A percentile compares a stretch with the other conserved stretches of the same genome.
Evolutionary conservation across 2,888 invertebrate genomes (phyloP).

Genomic region (Andrena trimmerana): DNA sequence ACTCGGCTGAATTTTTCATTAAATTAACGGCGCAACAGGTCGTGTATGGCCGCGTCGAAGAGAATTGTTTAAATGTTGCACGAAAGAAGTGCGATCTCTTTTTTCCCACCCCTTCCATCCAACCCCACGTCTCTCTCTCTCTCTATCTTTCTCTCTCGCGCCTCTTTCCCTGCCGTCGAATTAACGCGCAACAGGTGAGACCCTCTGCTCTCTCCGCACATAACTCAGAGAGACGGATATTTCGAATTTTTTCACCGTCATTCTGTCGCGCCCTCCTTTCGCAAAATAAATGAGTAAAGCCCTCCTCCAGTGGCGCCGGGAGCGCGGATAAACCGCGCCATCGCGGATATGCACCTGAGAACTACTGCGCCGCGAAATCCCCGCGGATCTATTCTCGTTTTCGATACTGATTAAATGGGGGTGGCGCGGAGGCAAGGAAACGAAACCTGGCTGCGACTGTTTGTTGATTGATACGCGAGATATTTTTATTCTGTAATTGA

Average conservation of each 20-base stretch:
- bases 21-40: constrained; percentile 75
- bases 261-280: constrained; percentile 35
- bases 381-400: not conserved
- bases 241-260: constrained; percentile 66
- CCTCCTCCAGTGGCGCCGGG: not conserved
- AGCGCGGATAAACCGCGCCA: not conserved
- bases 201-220: constrained; percentile 65
- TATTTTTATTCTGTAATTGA: constrained; percentile 2
- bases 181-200: constrained; percentile 82
- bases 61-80: constrained; percentile 81
- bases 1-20: constrained; percentile 62
- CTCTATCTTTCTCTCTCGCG: constrained; percentile 9
- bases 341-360: constrained; percentile 1
- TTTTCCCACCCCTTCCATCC: constrained; percentile 29
- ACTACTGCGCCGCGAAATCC: constrained; percentile 2
- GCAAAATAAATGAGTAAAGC: constrained; percentile 45
- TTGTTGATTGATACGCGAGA: not conserved
- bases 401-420: not conserved
- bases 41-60: constrained; percentile 67
- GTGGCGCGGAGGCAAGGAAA: not conserved
- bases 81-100: constrained; percentile 73
- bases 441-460: not conserved
- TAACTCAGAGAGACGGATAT: constrained; percentile 69
- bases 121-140: not conserved
- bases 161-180: constrained; percentile 73